Evolutionary conservation across 2,113 vertebrate genomes (phyloP), one percentile per base, ranked within the genome.

Genomic region (Lampris megalopsis): DNA sequence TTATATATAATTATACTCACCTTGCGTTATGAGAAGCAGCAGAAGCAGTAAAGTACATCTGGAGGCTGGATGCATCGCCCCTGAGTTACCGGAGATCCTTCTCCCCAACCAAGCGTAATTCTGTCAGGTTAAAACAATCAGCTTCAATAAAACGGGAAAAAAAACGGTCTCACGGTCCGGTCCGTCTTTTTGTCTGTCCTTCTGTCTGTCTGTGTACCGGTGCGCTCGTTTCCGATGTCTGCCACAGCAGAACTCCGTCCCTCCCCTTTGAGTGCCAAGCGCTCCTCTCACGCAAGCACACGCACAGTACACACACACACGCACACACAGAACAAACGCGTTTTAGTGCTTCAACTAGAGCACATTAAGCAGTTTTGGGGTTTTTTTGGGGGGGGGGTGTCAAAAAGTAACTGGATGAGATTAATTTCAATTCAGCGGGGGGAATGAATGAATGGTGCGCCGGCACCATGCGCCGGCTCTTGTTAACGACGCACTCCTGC

Each of bases 171-270:
- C 24, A 24, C 24, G 24, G 24, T 24, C 24, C 24, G 24, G 24
- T 24, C 24, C 11, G n/a, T 2, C 58, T 9, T 48, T 7, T 2
- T 54, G 63, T 78, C 66, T 79, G n/a, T 83, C 66, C 64, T 70
- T 36, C 73, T n/a, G 83, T 37, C 57, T 68, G 64, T 47, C 77
- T 75, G 2, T 79, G 59, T 87, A 69, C 71, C 82, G 65, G 83
- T 68, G 73, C 72, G 84, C 71, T 80, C 79, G 67, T 78, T 83
- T 61, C 80, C 74, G 73, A 66, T 80, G 81, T 81, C 82, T 76
- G 56, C 63, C 53, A 49, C 56, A 91, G 92, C 88, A 88, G 84
- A 80, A 70, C 78, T 82, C 85, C 65, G 91, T 92, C 89, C 92
- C 86, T 86, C 93, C 90, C 89, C 83, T 81, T 66, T 78, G 79